Percentiles rank a stretch among this genome's conserved stretches.
Conservation (phyloP, 2,113 vertebrate species). For the Chionomys nivalis region DNA sequence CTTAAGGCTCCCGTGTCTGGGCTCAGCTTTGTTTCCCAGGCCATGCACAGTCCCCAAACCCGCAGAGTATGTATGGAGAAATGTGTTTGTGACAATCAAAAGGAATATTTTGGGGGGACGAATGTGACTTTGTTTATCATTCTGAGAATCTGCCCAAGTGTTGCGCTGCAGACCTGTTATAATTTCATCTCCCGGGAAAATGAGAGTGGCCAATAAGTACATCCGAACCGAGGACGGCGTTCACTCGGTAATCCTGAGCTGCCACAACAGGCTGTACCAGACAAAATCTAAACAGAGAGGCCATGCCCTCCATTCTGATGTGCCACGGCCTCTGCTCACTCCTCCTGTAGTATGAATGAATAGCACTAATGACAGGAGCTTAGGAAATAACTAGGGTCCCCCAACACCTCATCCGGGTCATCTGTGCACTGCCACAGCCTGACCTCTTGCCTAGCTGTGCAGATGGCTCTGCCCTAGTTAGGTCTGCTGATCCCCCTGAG, state of each 20-base stretch:
- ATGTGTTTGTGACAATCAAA: slow-evolving; percentile 41
- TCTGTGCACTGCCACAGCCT: neutral
- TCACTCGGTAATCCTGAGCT: neutral
- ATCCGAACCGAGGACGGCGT: neutral
- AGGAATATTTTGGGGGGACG: slow-evolving; percentile 64
- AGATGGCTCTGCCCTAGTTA: neutral
- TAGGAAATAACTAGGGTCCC: neutral
- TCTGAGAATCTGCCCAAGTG: slow-evolving; percentile 28
- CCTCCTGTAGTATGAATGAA: neutral
- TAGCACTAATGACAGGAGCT: slow-evolving; percentile 16
- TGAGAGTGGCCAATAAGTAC: neutral
- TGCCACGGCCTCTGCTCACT: neutral
- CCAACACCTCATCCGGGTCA: neutral
- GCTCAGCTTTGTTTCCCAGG: neutral
- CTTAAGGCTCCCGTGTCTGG: neutral
- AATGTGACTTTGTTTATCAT: slow-evolving; percentile 30
- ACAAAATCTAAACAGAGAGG: neutral
- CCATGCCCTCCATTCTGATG: no score
- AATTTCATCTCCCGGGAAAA: slow-evolving; percentile 73
- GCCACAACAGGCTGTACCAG: neutral
- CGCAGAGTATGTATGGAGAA: slow-evolving; percentile 43
- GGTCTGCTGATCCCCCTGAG: neutral
- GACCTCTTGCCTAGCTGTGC: neutral
- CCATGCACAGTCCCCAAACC: neutral
- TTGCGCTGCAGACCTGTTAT: slow-evolving; percentile 47